phyloP scores from a whole-genome alignment of 2,113 vertebrate species.

The Percopsis transmontana region DNA sequence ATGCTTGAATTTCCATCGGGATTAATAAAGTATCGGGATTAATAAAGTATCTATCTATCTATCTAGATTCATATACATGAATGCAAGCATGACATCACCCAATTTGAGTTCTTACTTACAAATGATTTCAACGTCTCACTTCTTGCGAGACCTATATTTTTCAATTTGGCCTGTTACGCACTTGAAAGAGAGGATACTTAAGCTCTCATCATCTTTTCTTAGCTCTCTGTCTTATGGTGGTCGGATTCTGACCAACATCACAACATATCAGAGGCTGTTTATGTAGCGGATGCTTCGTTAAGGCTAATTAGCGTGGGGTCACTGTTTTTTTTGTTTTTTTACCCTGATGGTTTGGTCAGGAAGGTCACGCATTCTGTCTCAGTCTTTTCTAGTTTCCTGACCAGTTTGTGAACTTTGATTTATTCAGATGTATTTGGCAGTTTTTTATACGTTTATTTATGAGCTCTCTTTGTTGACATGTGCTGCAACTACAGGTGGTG shows the following conservation, averaged over 20 bases:
- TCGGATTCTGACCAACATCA: slow-evolving; percentile 46
- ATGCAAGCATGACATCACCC: neutral
- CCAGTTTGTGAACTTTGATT: slow-evolving; percentile 14
- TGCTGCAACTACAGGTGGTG: neutral
- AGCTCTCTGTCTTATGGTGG: slow-evolving; percentile 19
- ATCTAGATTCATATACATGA: too few species aligned
- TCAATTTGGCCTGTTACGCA: slow-evolving; percentile 5
- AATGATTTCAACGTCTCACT: slow-evolving; percentile 18
- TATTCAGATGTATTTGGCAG: neutral
- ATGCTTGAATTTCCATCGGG: too few species aligned
- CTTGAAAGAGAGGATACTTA: slow-evolving; percentile 33
- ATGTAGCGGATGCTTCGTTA: slow-evolving; percentile 68
- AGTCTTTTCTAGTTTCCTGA: slow-evolving; percentile 31
- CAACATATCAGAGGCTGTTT: slow-evolving; percentile 59
- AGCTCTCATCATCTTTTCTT: slow-evolving; percentile 17
- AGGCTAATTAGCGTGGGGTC: slow-evolving; percentile 63
- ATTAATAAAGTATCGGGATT: too few species aligned
- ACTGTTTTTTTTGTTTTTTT: slow-evolving; percentile 12
- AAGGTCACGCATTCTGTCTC: slow-evolving; percentile 13
- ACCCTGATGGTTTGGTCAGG: slow-evolving; percentile 19
- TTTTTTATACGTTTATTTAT: too few species aligned
- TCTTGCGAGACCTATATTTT: slow-evolving; percentile 13
- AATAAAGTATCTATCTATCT: too few species aligned
- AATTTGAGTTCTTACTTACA: neutral
- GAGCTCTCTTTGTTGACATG: slow-evolving; percentile 2